phyloP scores from a whole-genome alignment of 1,140 invertebrate species.

The Chelonus insularis region DNA sequence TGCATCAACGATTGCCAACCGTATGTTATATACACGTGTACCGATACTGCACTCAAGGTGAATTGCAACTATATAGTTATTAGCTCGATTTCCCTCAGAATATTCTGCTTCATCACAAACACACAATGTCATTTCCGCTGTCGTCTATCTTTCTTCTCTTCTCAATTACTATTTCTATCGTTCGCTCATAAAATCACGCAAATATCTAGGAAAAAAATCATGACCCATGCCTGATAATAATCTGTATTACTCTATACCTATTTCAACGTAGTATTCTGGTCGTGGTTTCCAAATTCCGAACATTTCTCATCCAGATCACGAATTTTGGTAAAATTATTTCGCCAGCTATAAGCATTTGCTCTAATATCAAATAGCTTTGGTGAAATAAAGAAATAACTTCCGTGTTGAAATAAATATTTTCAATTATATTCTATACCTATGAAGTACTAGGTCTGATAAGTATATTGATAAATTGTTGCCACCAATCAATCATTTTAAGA shows the following conservation, averaged over 20 bases:
- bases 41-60: slow-evolving; percentile 11
- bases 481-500: too few species aligned
- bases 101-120: slow-evolving; percentile 2
- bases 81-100: slow-evolving; percentile 7
- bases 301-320: too few species aligned
- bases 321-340: too few species aligned
- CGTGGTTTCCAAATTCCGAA: too few species aligned
- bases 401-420: too few species aligned
- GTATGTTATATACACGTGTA: not conserved
- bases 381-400: too few species aligned
- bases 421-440: too few species aligned
- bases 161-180: not conserved
- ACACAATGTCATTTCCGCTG: not conserved
- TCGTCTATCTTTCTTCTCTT: slow-evolving; percentile 1
- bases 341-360: too few species aligned
- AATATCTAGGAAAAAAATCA: not conserved
- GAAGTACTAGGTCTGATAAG: too few species aligned
- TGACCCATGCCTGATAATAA: not conserved
- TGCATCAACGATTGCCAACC: not conserved
- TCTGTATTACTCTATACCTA: slow-evolving; percentile 4
- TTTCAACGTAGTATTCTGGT: too few species aligned
- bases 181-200: not conserved
- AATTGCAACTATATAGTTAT: not conserved
- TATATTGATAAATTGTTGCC: too few species aligned
- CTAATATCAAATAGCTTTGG: too few species aligned